phyloP scores from a whole-genome alignment of 2,888 invertebrate species.

The Andrena trimmerana region DNA sequence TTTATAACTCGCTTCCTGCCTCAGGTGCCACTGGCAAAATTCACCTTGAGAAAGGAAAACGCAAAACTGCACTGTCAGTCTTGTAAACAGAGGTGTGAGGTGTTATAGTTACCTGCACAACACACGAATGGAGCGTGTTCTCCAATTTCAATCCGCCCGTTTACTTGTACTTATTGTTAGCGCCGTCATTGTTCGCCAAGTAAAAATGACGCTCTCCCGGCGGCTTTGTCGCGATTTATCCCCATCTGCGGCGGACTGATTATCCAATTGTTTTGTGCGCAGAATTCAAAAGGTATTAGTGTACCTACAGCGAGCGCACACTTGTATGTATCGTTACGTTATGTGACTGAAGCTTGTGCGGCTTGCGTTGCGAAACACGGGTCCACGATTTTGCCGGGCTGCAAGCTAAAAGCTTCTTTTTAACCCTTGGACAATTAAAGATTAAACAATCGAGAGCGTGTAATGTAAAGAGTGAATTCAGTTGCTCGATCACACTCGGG shows the following conservation, averaged over 20 bases:
- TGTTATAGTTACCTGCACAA: too few species aligned
- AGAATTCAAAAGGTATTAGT: slow-evolving; percentile 20
- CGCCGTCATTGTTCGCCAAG: slow-evolving; percentile 4
- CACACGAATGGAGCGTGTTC: background rate
- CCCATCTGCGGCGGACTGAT: background rate
- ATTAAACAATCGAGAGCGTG: background rate
- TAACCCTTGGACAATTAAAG: too few species aligned
- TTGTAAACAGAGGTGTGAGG: background rate
- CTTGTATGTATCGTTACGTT: too few species aligned
- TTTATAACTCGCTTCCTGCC: too few species aligned
- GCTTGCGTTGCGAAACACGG: too few species aligned
- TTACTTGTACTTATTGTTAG: background rate
- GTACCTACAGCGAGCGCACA: background rate
- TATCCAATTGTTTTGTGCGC: slow-evolving; percentile 31
- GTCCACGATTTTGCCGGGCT: too few species aligned
- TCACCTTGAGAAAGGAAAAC: too few species aligned
- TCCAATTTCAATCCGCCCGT: background rate
- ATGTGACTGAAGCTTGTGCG: too few species aligned
- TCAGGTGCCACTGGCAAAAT: too few species aligned
- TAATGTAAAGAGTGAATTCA: background rate
- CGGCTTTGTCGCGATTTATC: slow-evolving; percentile 10
- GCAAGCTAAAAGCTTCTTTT: too few species aligned
- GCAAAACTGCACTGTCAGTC: too few species aligned
- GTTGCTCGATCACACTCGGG: background rate
- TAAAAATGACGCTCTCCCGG: slow-evolving; percentile 6